Base-by-base conservation (phyloP, 2,888 invertebrate genomes). In the Cordylochernes scorpioides region DNA sequence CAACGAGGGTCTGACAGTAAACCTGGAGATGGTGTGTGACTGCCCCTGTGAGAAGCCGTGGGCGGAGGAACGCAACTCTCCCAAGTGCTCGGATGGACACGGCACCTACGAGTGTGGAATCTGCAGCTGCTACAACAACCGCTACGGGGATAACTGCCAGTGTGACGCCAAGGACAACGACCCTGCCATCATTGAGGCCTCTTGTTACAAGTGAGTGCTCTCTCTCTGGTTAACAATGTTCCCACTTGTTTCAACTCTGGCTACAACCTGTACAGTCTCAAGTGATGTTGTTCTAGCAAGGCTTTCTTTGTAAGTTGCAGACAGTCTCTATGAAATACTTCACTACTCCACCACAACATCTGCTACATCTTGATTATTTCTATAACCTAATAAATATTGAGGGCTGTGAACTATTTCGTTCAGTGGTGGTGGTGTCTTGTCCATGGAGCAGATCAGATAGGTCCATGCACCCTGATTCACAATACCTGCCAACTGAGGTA, bases 1-100 rank as follows among this genome's bases (percentile, higher is more conserved):
- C 35, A 72, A 77, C 27, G 94, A 97, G 53, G 70, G 71, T 42
- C 62, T 94, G 30, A 61, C 64, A 2, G 68, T 97, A 13, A 71
- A 82, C 42, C 58, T 97, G 40, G 73, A 82, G 50, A 78, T 91
- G 68, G 58, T 84, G 22, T 97, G 97, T 50, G 75, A 80, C 44
- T 97, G 97, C 46, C 72, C 75, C 4, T 97, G 94, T 50, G 91
- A 91, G 53, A 64, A 63, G 34, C 22, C 28, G 2, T 14, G 12
- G 18, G 31, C 32, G 5, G 30, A 26, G 21, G 35, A 33, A 27
- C 25, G 17, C 2, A 59, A 64, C 36, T 68, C 78, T 3, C 43
- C 55, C 0, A 59, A 64, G 38, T 88, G 86, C 54, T 67, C 44
- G 33, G 25, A 62, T 48, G 59, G 60, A 16, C 63, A 63, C 36